Percentiles rank a stretch among this genome's conserved stretches.
These are phyloP conservation scores for Oncorhynchus clarkii DNA, from an alignment of 2,113 vertebrate genomes.

Conservation along the genomic window DNA sequence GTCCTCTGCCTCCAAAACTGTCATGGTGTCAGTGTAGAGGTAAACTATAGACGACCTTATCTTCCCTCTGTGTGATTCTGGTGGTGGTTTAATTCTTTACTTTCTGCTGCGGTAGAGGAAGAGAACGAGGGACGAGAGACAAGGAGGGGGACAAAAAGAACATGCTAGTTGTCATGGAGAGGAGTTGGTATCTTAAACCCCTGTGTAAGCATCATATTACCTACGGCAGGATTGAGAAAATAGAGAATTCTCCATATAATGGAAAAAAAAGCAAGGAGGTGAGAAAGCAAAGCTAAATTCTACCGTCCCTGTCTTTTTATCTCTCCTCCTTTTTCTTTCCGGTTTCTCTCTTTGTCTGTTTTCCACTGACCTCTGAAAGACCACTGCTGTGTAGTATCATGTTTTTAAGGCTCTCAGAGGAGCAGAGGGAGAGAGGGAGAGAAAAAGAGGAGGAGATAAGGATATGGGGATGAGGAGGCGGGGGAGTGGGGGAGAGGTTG, in stretches of 20 bases:
- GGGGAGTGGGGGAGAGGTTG: constrained; percentile 71
- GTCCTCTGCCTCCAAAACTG: not conserved
- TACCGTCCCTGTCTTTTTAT: constrained; percentile 21
- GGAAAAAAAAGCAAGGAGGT: not conserved
- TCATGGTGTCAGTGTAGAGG: constrained; percentile 25
- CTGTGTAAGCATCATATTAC: constrained; percentile 40
- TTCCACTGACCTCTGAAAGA: constrained; percentile 72
- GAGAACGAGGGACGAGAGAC: too few species aligned
- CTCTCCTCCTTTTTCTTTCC: constrained; percentile 1
- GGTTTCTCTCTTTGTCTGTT: constrained; percentile 8
- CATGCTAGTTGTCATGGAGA: constrained; percentile 40
- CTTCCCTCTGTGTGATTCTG: constrained; percentile 42
- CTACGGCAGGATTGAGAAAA: constrained; percentile 44
- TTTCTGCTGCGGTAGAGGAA: constrained; percentile 37
- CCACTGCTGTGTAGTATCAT: constrained; percentile 79
- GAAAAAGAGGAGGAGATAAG: too few species aligned
- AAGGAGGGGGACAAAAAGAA: constrained; percentile 23
- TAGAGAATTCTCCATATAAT: constrained; percentile 11
- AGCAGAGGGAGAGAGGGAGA: constrained; percentile 49
- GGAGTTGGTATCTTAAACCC: constrained; percentile 45
- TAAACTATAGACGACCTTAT: constrained; percentile 70
- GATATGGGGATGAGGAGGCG: constrained; percentile 26
- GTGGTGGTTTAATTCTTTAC: constrained; percentile 57
- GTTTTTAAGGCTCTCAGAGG: constrained; percentile 78
- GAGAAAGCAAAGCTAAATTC: not conserved